A percentile compares a stretch with the other conserved stretches of the same genome.
Conservation (phyloP, 2,113 vertebrate species). For the Aspidoscelis tigris region DNA sequence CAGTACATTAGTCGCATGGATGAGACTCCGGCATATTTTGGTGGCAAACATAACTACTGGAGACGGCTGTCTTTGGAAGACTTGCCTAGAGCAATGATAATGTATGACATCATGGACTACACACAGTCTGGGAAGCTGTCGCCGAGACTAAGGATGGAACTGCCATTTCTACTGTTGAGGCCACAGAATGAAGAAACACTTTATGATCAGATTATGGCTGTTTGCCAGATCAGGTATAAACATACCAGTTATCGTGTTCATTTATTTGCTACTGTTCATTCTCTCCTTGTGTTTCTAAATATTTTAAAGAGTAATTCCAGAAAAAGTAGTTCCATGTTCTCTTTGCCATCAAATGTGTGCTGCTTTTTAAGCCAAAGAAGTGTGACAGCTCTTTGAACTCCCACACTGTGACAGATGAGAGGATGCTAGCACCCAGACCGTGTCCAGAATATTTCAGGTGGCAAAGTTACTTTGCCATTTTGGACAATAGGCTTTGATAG, state of each 20-base stretch:
- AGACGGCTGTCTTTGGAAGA: constrained; percentile 69
- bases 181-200: constrained; percentile 61
- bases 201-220: constrained; percentile 43
- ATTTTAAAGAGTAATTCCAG: no score
- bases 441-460: background rate
- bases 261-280: background rate
- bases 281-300: background rate
- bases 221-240: constrained; percentile 70
- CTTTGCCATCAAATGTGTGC: background rate
- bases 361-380: background rate
- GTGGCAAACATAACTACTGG: constrained; percentile 76
- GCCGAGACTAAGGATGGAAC: constrained; percentile 58
- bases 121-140: constrained; percentile 63
- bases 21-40: constrained; percentile 68
- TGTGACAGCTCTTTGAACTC: background rate
- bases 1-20: constrained; percentile 72
- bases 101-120: constrained; percentile 68
- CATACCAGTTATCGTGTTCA: background rate
- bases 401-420: background rate
- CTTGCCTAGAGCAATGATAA: constrained; percentile 65
- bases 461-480: background rate
- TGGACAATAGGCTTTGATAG: background rate
- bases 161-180: constrained; percentile 66
- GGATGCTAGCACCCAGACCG: background rate
- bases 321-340: background rate